Percentiles rank a stretch among this genome's conserved stretches.
Conservation (phyloP, 2,113 vertebrate genomes). For the Lepus americanus region DNA sequence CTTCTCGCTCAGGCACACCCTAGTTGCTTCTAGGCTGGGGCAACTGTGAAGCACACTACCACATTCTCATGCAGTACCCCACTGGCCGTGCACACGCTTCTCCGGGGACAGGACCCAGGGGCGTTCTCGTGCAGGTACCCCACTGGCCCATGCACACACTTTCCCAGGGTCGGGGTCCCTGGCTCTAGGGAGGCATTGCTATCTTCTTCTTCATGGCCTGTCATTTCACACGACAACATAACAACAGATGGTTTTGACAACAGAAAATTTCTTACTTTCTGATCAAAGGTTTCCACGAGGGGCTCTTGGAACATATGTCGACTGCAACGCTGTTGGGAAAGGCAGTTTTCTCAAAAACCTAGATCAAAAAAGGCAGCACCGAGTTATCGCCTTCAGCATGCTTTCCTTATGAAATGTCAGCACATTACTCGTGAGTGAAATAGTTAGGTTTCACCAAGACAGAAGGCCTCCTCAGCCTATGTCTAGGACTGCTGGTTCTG, state of each 20-base stretch:
- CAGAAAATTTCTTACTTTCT: slow-evolving; percentile 91
- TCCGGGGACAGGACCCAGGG: not conserved
- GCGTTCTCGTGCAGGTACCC: too few species aligned
- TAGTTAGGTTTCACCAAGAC: not conserved
- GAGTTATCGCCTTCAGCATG: not conserved
- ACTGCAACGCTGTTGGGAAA: slow-evolving; percentile 91
- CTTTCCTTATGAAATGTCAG: not conserved
- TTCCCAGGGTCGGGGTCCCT: not conserved
- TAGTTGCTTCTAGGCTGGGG: not conserved
- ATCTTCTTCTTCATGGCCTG: not conserved
- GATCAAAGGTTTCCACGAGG: slow-evolving; percentile 93
- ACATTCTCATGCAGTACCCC: not conserved
- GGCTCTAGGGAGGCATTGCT: not conserved
- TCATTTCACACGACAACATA: not conserved
- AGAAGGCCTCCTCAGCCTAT: not conserved
- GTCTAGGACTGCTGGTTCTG: not conserved
- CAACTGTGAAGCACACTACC: not conserved
- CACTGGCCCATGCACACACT: too few species aligned
- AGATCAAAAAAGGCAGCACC: slow-evolving; percentile 70
- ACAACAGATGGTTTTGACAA: slow-evolving; percentile 58
- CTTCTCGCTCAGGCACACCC: not conserved
- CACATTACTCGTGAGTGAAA: not conserved
- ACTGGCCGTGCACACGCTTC: not conserved
- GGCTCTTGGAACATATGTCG: slow-evolving; percentile 90
- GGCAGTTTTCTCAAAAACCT: slow-evolving; percentile 96